Evolutionary conservation across 1,140 invertebrate species (phyloP), one percentile per base, ranked within the genome.

Genomic region (Drosophila persimilis): DNA sequence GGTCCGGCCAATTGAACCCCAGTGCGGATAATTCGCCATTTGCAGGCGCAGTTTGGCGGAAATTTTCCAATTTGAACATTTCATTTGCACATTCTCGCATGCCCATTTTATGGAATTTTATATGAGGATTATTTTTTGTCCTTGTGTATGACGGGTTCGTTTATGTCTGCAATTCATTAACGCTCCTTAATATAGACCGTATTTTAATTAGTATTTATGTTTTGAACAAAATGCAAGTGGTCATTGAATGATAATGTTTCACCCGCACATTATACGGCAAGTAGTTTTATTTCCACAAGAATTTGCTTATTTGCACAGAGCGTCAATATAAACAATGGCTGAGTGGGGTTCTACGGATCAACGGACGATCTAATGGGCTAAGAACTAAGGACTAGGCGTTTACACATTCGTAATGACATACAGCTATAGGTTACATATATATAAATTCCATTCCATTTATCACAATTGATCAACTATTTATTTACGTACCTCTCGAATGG

Each of bases 51-150:
- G 56, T 77, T 83, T 74, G 55, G 60, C 70, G 74, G 65, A 53
- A 78, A 83, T 83, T 70, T 69, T 57, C 64, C 51, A 70, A 70
- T 70, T 69, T 69, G 44, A 69, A 69, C 66, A 69, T 77, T 77
- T 67, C 73, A 80, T 74, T 75, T 74, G 44, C 53, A 15, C 55
- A 65, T 64, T 47, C 55, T 54, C 46, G 44, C 51, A 44, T 15
- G 26, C 26, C n/a, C 15, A 60, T 48, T 64, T 55, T 48, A 66
- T 55, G 44, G 20, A 17, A 56, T 64, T 55, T 73, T 59, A 31
- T 48, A 63, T 47, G 56, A 17, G 44, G 43, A 64, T 60, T 60
- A 64, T 74, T 72, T 75, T 67, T 67, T 67, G 61, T 22, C 58
- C 55, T 24, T 58, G 44, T 45, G 8, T 0, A 31, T 31, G 31